These are phyloP conservation scores for Aleiodes sp. DNA, from an alignment of 1,140 invertebrate genomes.

Conservation along the genomic window DNA sequence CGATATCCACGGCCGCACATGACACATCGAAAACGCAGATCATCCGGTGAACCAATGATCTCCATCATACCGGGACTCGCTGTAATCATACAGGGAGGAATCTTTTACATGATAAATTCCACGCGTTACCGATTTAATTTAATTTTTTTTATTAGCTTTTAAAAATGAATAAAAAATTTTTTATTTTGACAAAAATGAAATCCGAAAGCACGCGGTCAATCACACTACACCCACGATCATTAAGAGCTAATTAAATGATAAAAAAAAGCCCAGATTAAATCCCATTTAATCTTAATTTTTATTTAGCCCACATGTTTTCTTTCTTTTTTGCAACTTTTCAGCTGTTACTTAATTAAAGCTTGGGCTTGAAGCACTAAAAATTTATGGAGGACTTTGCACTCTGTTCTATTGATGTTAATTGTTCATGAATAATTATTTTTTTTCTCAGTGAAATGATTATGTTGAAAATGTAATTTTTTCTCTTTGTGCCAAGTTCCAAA, in stretches of 20 bases:
- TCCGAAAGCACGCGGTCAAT: neutral
- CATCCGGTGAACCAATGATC: conserved; percentile 45
- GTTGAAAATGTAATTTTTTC: too few species aligned
- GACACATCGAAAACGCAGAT: conserved; percentile 63
- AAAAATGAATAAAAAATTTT: too few species aligned
- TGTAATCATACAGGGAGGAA: conserved; percentile 62
- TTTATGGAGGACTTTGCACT: neutral
- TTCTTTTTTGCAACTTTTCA: neutral
- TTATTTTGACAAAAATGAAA: too few species aligned
- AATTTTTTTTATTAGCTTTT: neutral
- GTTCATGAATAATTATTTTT: neutral
- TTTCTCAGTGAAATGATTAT: neutral
- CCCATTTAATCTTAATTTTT: neutral
- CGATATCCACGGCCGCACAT: conserved; percentile 67
- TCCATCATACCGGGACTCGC: conserved; percentile 52
- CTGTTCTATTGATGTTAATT: too few species aligned
- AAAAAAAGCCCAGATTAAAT: neutral
- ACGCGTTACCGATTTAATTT: neutral
- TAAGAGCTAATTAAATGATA: conserved; percentile 2
- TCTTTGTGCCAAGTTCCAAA: neutral
- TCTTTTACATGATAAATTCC: conserved; percentile 34
- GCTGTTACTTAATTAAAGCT: neutral
- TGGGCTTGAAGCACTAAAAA: too few species aligned
- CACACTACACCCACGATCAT: neutral
- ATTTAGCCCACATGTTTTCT: too few species aligned